Base-by-base conservation (phyloP, 2,888 invertebrate genomes). In the Dromius quadrimaculatus region DNA sequence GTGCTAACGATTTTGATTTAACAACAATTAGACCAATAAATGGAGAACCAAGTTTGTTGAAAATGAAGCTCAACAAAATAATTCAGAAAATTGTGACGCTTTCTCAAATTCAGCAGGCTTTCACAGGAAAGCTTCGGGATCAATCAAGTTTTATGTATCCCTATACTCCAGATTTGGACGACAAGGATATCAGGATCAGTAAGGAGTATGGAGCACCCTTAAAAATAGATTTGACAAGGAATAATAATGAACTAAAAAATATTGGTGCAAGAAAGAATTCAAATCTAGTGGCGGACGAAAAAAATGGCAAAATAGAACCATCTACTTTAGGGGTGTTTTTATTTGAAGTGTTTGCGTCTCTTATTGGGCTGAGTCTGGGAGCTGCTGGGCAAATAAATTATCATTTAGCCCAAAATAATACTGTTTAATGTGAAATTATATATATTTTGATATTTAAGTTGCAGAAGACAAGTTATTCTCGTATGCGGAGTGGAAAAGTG, bases 301-400 rank as follows among this genome's bases (percentile, higher is more conserved):
- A 11, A 3, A 13, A 19, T 17, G 28, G 19, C 0, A 68, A 68
- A 19, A 4, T 22, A 2, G 6, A 22, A 6, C 68, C 68, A 13
- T 5, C 32, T 2, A 32, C 28, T 43, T 57, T 74, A 15, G 74
- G 72, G 2, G 36, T 71, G 2, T 74, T 63, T 34, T 28, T 74
- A 22, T 59, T 72, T 11, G 74, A 74, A 59, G 11, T 74, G 6
- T 34, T 74, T 17, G 73, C 71, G 2, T 63, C 71, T 20, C 36
- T 74, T 13, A 66, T 71, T 11, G 73, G 72, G 0, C 34, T 74
- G 8, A 70, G 71, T 20, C 47, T 73, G 15, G 74, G 74, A 5
- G 74, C 73, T 13, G 71, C 72, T 11, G 36, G 68, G 1, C 74
- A 74, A 32, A 11, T 59, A 4, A 68, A 43, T 43, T 20, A 68